Evolutionary conservation across 1,140 invertebrate species (phyloP), one percentile per base, ranked within the genome.

Genomic region (Pseudomyrmex concolor): DNA sequence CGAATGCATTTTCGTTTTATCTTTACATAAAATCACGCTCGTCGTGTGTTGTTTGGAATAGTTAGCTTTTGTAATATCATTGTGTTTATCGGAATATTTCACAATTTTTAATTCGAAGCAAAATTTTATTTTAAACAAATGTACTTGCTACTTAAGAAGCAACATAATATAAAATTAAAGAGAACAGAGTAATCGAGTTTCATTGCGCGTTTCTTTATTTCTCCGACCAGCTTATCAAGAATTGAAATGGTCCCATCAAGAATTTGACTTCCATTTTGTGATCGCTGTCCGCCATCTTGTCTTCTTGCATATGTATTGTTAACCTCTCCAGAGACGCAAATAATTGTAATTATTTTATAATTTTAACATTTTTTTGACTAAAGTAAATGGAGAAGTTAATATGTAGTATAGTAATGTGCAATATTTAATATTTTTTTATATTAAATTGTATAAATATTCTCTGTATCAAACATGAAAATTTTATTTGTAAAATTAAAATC

Each of bases 41-140:
- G 68, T 60, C 68, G 62, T 45, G 84, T 90, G 89, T 91, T 92
- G 89, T 90, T 91, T 91, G 91, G 91, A 92, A 91, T 91, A 88
- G 73, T 71, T 62, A 8, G 25, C 25, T n/a, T 83, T 66, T 1
- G 0, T 59, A 84, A 50, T 60, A 12, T 57, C 19, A 57, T 70
- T 15, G 48, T 15, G 50, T 9, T 17, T 22, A 22, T 19, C 19
- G 17, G 13, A 8, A 54, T 48, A 13, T n/a, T 72, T 10, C 10
- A 51, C 51, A 25, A 60, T 22, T 71, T 50, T 45, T 25, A 34
- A 62, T 34, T 50, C 7, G 5, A 43, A 54, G 1, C 1, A 10
- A 22, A n/a, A 1, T 9, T 22, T 77, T 66, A 12, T 70, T 78
- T 12, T 45, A 57, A 17, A 48, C 3, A 19, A 12, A 48, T 9